Evolutionary conservation across 1,140 invertebrate genomes (phyloP), one percentile per base, ranked within the genome.

Genomic region (Dermatophagoides farinae): DNA sequence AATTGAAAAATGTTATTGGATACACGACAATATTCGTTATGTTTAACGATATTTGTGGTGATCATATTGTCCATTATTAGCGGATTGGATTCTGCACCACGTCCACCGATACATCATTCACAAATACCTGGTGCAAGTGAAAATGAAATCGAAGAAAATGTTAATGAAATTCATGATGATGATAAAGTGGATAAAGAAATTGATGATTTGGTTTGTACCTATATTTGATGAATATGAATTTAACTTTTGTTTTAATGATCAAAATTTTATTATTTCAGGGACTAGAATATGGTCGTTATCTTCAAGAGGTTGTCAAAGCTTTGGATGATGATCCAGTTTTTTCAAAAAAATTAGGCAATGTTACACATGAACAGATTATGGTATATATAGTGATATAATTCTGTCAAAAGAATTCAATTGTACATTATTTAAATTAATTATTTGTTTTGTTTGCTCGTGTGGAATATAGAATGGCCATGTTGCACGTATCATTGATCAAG

Each of bases 401-500:
- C 6, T 53, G 58, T 6, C 25, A n/a, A n/a, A n/a, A 22, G 1
- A 11, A 57, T 5, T 11, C 20, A 16, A 18, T 38, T n/a, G 50
- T 1, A 39, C 10, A 52, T 38, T 0, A 12, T 0, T 55, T 51
- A 51, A 37, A 11, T n/a, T n/a, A n/a, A n/a, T 53, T 20, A 5
- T 14, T 20, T 6, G 20, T 1, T 53, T 53, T 14, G 12, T n/a
- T n/a, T n/a, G n/a, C n/a, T n/a, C n/a, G n/a, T n/a, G n/a, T n/a
- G n/a, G n/a, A n/a, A n/a, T n/a, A 20, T 68, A 89, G 85, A 83
- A 78, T 68, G 91, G 90, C 4, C 86, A 88, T 71, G 91, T 97
- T 64, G 87, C 92, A 0, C 76, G 83, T 57, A 84, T 96, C 67
- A 72, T 97, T 60, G 85, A 93, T 66, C 87, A 85, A 70, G 86